Percentiles rank a stretch among this genome's conserved stretches.
Evolutionary conservation across 2,113 vertebrate genomes (phyloP).

Genomic region (Cryptomyrus ogoouensis): DNA sequence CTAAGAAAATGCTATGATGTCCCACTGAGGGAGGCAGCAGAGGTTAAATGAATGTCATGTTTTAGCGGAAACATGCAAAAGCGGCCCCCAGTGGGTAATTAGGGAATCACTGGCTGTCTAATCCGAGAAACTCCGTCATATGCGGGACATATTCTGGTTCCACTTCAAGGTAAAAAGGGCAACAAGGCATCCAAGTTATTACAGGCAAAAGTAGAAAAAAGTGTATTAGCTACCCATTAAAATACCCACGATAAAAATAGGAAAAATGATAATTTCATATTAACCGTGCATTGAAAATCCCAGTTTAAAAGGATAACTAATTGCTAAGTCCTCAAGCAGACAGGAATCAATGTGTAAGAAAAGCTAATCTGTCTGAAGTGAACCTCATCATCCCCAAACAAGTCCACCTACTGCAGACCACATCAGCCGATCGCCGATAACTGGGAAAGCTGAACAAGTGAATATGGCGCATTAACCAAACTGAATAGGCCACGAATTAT

Average conservation of each 20-base stretch:
- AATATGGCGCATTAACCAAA: neutral
- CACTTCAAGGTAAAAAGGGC: neutral
- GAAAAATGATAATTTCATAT: neutral
- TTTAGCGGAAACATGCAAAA: neutral
- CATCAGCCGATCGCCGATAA: no score
- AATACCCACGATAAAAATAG: neutral
- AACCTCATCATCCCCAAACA: neutral
- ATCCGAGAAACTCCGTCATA: neutral
- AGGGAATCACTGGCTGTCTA: neutral
- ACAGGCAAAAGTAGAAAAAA: neutral
- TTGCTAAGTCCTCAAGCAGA: neutral
- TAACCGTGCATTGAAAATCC: neutral
- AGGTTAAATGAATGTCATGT: constrained; percentile 9
- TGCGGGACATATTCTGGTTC: neutral
- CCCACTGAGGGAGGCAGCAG: neutral
- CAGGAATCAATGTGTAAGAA: neutral
- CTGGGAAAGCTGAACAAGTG: no score
- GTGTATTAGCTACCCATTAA: neutral
- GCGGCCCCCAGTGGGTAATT: neutral
- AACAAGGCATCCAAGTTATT: neutral
- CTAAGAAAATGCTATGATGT: neutral
- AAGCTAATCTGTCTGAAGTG: neutral
- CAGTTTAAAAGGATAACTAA: neutral
- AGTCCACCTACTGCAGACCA: no score
- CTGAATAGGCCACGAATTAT: neutral